Percentiles rank a stretch among this genome's conserved stretches.
These are phyloP conservation scores for Luidia sarsii DNA, from an alignment of 53 echinoderm and acorn worm genomes.

Conservation along the genomic window DNA sequence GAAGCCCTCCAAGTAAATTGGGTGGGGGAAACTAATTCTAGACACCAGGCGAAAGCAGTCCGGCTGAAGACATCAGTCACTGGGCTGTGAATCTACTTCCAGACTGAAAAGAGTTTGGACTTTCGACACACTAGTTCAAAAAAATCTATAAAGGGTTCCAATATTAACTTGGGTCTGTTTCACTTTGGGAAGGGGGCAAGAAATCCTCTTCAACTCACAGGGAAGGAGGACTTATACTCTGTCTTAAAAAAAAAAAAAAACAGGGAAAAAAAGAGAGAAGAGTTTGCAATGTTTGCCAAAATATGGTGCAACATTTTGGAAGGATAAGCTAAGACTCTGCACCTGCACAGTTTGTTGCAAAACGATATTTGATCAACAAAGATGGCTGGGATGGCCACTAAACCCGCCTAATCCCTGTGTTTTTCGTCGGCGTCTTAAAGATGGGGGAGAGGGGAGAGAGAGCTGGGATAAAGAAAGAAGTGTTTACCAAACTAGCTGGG, in stretches of 20 bases:
- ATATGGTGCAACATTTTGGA: background rate
- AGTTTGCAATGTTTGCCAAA: background rate
- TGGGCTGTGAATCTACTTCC: too few relatives aligned
- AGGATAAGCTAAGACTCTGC: background rate
- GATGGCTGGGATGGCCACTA: background rate
- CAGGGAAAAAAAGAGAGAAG: background rate
- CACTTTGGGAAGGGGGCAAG: too few relatives aligned
- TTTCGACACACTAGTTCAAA: too few relatives aligned
- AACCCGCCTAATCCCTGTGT: slow-evolving; percentile 22
- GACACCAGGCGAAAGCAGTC: too few relatives aligned
- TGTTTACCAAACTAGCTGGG: too few relatives aligned
- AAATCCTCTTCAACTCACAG: background rate
- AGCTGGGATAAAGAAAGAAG: background rate
- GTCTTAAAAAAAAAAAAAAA: background rate
- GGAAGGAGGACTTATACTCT: background rate
- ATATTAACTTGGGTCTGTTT: too few relatives aligned
- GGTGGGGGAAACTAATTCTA: too few relatives aligned
- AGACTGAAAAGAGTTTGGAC: too few relatives aligned
- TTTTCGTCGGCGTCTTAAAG: background rate
- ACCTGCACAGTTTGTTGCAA: slow-evolving; percentile 10
- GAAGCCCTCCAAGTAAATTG: too few relatives aligned
- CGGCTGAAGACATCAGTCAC: too few relatives aligned
- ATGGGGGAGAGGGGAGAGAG: background rate
- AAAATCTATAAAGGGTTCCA: too few relatives aligned
- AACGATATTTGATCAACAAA: slow-evolving; percentile 13